A percentile compares a stretch with the other conserved stretches of the same genome.
Conservation (phyloP, 2,113 vertebrate species). For the Lepidothrix coronata region DNA sequence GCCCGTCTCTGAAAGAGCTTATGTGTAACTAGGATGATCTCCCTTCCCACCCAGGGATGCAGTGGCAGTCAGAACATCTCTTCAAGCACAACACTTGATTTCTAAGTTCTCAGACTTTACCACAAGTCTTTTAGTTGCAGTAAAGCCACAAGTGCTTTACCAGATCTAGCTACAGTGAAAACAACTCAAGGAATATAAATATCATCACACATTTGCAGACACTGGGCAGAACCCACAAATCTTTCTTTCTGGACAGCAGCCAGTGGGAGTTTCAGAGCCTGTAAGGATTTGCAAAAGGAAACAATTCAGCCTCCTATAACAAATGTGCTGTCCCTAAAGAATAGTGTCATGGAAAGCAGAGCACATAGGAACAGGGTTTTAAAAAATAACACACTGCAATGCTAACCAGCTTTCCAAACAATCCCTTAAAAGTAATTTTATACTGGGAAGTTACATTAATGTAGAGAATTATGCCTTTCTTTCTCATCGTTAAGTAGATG, state of each 20-base stretch:
- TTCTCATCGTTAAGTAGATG: conserved; percentile 2
- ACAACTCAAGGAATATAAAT: conserved; percentile 53
- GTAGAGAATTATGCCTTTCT: conserved; percentile 13
- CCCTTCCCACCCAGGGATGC: not conserved
- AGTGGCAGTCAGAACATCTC: not conserved
- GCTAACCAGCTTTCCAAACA: conserved; percentile 32
- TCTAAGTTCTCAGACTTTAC: not conserved
- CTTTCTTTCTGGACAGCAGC: conserved; percentile 48
- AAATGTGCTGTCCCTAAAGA: conserved; percentile 40
- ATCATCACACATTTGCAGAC: conserved; percentile 48
- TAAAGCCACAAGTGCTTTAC: conserved; percentile 47
- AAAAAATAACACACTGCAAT: conserved; percentile 6
- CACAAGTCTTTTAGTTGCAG: conserved; percentile 25
- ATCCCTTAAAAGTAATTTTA: conserved; percentile 3
- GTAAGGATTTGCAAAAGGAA: conserved; percentile 30
- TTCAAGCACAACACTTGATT: not conserved
- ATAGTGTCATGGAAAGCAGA: conserved; percentile 44
- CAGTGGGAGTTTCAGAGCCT: conserved; percentile 34
- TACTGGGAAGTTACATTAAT: conserved; percentile 11
- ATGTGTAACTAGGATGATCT: not conserved
- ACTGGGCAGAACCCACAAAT: conserved; percentile 47
- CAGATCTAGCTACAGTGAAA: conserved; percentile 46
- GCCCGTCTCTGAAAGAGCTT: not conserved
- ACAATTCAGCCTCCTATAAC: conserved; percentile 35
- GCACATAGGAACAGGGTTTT: not conserved